Evolutionary conservation across 2,113 vertebrate genomes (phyloP).

Genomic region (Melanostigma gelatinosum): DNA sequence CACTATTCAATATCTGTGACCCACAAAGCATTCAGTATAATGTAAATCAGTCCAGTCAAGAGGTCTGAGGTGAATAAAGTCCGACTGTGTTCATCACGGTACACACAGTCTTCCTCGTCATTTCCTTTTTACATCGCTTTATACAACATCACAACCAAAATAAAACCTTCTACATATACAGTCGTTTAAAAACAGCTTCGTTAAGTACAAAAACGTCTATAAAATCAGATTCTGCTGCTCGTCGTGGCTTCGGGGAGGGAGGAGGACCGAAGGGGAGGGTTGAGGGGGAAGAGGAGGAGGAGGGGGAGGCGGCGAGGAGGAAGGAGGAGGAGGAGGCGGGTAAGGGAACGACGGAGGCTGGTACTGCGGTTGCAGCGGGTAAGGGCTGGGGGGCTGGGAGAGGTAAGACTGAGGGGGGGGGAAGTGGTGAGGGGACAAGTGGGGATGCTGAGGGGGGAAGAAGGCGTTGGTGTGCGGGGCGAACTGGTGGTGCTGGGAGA

Average conservation of each 20-base stretch:
- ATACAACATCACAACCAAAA: conserved; percentile 69
- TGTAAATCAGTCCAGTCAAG: conserved; percentile 35
- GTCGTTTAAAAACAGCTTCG: conserved; percentile 64
- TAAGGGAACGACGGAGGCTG: conserved; percentile 55
- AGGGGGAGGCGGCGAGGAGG: conserved; percentile 67
- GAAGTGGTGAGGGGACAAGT: conserved; percentile 61
- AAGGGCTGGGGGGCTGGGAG: conserved; percentile 30
- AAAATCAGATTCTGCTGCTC: conserved; percentile 90
- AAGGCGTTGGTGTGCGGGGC: conserved; percentile 50
- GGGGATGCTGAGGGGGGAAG: conserved; percentile 62
- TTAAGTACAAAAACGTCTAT: conserved; percentile 89
- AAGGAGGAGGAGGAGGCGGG: conserved; percentile 63
- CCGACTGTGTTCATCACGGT: conserved; percentile 14
- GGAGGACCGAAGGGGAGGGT: conserved; percentile 26
- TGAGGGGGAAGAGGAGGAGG: conserved; percentile 72
- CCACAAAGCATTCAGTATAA: conserved; percentile 20
- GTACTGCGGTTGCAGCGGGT: conserved; percentile 62
- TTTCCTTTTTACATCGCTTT: conserved; percentile 46
- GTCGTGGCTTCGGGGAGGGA: conserved; percentile 83
- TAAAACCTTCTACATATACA: conserved; percentile 63
- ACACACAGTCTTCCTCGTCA: neutral
- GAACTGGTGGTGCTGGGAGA: conserved; percentile 56
- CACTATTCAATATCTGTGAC: conserved; percentile 12
- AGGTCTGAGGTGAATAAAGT: conserved; percentile 35
- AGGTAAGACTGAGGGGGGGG: conserved; percentile 63